These are phyloP conservation scores for Excalfactoria chinensis DNA, from an alignment of 2,113 vertebrate genomes.

Conservation along the genomic window DNA sequence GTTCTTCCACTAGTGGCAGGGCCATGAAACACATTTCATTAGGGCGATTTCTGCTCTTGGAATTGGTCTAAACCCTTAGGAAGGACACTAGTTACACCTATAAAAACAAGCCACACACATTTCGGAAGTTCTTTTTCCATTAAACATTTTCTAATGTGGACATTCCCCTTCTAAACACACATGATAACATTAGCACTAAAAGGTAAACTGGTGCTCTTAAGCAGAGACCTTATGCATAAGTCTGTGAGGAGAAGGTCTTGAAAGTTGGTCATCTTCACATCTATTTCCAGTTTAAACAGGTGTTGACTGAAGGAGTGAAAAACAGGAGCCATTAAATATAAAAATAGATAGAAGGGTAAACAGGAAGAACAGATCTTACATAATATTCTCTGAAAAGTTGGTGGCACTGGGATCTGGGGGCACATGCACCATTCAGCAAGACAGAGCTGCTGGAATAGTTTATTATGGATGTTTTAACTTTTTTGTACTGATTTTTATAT, in stretches of 20 bases:
- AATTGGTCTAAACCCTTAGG: background rate
- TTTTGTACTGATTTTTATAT: background rate
- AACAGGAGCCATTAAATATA: background rate
- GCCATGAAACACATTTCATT: background rate
- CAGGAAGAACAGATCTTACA: background rate
- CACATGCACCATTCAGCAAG: background rate
- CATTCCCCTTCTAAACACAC: background rate
- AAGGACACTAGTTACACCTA: background rate
- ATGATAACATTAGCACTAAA: background rate
- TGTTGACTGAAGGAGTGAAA: background rate
- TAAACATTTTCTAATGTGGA: background rate
- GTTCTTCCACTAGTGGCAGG: background rate
- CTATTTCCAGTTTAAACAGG: background rate
- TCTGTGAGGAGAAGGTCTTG: background rate
- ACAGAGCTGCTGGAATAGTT: background rate
- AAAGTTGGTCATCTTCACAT: background rate
- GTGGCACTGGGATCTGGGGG: background rate
- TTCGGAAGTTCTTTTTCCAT: background rate
- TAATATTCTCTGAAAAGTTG: background rate
- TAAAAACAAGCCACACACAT: background rate
- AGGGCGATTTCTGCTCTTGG: background rate
- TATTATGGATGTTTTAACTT: background rate
- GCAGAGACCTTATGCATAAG: background rate
- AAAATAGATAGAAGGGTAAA: background rate
- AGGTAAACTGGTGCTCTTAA: background rate